phyloP scores from a whole-genome alignment of 2,113 vertebrate genomes.

The Barnardius zonarius region DNA sequence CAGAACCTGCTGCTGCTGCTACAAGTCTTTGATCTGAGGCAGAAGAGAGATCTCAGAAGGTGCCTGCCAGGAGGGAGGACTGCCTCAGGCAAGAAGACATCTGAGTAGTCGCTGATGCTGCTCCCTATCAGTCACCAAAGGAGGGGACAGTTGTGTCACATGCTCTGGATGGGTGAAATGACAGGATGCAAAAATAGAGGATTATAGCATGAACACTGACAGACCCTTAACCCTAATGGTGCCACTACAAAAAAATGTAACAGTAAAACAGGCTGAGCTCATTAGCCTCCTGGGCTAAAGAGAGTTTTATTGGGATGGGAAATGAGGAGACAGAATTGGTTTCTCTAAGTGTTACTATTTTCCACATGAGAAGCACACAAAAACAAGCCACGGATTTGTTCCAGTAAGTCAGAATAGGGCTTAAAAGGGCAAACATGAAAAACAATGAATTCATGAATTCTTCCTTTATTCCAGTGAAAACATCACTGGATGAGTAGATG shows the following conservation, averaged over 20 bases:
- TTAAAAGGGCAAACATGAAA: background rate
- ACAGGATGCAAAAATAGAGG: slow-evolving; percentile 22
- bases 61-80: slow-evolving; percentile 7
- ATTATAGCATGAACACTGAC: background rate
- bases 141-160: background rate
- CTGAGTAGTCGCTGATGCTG: background rate
- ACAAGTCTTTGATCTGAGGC: slow-evolving; percentile 15
- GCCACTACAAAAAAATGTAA: background rate
- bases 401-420: background rate
- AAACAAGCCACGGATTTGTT: background rate
- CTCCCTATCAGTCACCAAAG: slow-evolving; percentile 19
- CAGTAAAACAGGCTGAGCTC: background rate
- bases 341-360: background rate
- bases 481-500: background rate
- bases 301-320: background rate
- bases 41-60: slow-evolving; percentile 31
- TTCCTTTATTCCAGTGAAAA: background rate
- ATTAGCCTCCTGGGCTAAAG: background rate
- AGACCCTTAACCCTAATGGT: background rate
- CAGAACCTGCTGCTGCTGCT: background rate
- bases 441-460: background rate
- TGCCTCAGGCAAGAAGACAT: slow-evolving; percentile 28
- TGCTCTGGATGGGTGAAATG: background rate
- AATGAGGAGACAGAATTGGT: background rate
- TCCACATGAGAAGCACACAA: background rate